Conservation (phyloP, 2,888 invertebrate genomes). For the Drosophila lutescens region DNA sequence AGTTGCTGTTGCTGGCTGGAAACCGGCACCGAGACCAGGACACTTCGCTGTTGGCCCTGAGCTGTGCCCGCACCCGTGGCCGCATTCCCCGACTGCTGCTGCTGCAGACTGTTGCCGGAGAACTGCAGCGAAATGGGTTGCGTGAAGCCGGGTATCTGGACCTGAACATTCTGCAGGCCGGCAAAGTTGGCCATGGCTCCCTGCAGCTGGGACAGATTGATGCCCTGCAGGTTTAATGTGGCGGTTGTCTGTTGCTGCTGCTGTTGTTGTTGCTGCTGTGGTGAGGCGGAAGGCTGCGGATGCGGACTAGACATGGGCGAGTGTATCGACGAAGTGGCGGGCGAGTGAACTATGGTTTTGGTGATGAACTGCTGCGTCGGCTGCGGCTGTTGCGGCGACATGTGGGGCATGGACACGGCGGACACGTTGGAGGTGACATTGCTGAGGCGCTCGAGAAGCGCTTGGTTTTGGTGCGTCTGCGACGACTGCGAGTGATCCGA, state of each 20-base stretch:
- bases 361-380: slow-evolving; percentile 79
- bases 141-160: slow-evolving; percentile 93
- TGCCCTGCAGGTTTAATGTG: slow-evolving; percentile 87
- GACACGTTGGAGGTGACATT: slow-evolving; percentile 77
- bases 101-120: slow-evolving; percentile 87
- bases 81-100: slow-evolving; percentile 50
- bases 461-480: slow-evolving; percentile 80
- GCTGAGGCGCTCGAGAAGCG: slow-evolving; percentile 83
- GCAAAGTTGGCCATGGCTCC: slow-evolving; percentile 86
- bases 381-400: slow-evolving; percentile 81
- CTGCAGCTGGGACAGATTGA: slow-evolving; percentile 89
- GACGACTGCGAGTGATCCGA: slow-evolving; percentile 83
- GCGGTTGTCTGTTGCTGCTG: slow-evolving; percentile 82
- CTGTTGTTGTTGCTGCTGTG: slow-evolving; percentile 72
- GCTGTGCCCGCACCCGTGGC: slow-evolving; percentile 46
- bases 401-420: slow-evolving; percentile 77
- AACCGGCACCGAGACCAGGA: slow-evolving; percentile 89
- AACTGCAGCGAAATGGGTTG: slow-evolving; percentile 93
- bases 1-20: slow-evolving; percentile 83
- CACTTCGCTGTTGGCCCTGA: slow-evolving; percentile 85
- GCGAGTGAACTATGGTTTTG: slow-evolving; percentile 83
- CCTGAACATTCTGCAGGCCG: slow-evolving; percentile 90
- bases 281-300: slow-evolving; percentile 84
- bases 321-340: slow-evolving; percentile 83
- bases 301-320: slow-evolving; percentile 87